These are phyloP conservation scores for Meiosimyza platycephala DNA, from an alignment of 2,888 invertebrate genomes.

Conservation along the genomic window DNA sequence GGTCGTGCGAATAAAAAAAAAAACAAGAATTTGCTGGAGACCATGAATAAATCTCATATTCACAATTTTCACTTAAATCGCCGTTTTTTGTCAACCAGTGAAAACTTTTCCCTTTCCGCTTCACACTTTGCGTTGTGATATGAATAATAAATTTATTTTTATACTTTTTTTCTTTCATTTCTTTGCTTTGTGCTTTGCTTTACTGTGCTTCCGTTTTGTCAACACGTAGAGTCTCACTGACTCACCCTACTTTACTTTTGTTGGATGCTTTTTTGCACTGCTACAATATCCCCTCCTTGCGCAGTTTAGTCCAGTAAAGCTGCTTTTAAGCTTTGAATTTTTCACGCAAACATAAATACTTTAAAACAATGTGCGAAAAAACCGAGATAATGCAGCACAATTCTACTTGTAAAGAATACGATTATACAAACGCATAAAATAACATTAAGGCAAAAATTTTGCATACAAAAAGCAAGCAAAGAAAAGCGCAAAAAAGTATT, in stretches of 20 bases:
- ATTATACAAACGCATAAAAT: neutral
- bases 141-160: conserved; percentile 63
- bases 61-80: conserved; percentile 29
- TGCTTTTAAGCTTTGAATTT: conserved; percentile 15
- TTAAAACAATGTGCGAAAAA: conserved; percentile 15
- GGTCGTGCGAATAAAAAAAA: neutral
- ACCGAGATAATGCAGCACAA: neutral
- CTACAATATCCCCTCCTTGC: too few relatives aligned
- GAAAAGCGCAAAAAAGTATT: neutral
- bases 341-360: conserved; percentile 20
- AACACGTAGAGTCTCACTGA: neutral
- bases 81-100: conserved; percentile 21
- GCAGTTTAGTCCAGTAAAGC: too few relatives aligned
- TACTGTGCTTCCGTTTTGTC: neutral
- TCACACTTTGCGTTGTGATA: conserved; percentile 59
- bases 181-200: conserved; percentile 20
- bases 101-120: conserved; percentile 26
- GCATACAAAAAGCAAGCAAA: neutral
- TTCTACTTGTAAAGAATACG: neutral
- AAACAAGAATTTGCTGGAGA: neutral
- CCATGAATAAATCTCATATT: conserved; percentile 33
- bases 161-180: conserved; percentile 42
- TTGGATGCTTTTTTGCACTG: too few relatives aligned
- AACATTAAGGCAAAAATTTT: neutral
- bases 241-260: neutral